Evolutionary conservation across 1,140 invertebrate genomes (phyloP), one percentile per base, ranked within the genome.

Genomic region (Bombus sibiricus): DNA sequence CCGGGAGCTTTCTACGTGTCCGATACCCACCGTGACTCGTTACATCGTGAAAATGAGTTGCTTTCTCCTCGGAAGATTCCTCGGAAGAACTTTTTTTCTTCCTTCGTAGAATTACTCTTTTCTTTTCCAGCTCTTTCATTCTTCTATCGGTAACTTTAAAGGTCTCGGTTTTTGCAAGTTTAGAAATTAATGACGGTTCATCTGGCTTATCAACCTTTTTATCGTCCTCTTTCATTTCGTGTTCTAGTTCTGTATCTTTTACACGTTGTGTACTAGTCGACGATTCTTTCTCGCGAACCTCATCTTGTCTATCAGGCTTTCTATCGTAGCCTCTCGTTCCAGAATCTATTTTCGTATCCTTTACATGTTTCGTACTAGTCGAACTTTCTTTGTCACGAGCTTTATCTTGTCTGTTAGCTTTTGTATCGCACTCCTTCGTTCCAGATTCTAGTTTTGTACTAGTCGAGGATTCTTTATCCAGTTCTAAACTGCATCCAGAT

Each of bases 61-160:
- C 37, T 25, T 53, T 84, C 1, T 80, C 83, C n/a, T 72, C 83
- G 1, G 76, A 80, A 1, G 83, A 81, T 34, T 84, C 83, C 39
- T 79, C 83, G 2, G 83, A 79, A 1, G 75, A 59, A 68, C 59
- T 81, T 18, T 81, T 85, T 6, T 85, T 81, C 59, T 79, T 85
- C 9, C 57, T 64, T 22, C 32, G 57, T 6, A 1, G 0, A 6
- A 41, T 32, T 10, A 53, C 2, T 47, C 28, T 62, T 18, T 62
- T 80, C 39, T 43, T 85, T 3, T 80, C 76, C 39, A 3, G 0
- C 0, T 41, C 68, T 28, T 64, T 85, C 32, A 1, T 6, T 9
- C n/a, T 64, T 32, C 6, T 85, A 9, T 79, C 57, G 9, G 1
- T 0, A 4, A 25, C 28, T 71, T 80, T 85, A 0, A 57, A 15